phyloP scores from a whole-genome alignment of 2,888 invertebrate genomes.

The Drosophila paucipuncta region DNA sequence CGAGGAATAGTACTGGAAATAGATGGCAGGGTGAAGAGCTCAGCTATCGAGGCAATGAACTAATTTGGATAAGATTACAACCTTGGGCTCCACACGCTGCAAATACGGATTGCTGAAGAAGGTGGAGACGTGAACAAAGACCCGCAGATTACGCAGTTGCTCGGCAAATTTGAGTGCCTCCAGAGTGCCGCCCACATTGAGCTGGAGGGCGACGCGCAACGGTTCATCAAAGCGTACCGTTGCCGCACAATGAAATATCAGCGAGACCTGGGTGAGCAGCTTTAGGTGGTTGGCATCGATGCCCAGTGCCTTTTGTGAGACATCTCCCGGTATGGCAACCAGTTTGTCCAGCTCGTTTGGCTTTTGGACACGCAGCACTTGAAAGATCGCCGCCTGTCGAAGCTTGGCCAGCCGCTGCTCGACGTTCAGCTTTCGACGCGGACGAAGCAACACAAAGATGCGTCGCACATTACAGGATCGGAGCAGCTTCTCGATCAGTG shows the following conservation, averaged over 20 bases:
- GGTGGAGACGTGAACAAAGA: conserved; percentile 93
- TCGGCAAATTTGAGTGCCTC: conserved; percentile 88
- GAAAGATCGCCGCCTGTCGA: conserved; percentile 83
- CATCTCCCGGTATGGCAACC: conserved; percentile 78
- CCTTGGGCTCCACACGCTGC: conserved; percentile 89
- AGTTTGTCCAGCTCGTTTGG: conserved; percentile 76
- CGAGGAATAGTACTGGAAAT: conserved; percentile 69
- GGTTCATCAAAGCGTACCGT: conserved; percentile 93
- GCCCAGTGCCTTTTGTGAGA: conserved; percentile 66
- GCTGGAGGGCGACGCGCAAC: conserved; percentile 87
- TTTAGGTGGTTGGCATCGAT: conserved; percentile 54
- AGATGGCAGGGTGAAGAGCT: background rate
- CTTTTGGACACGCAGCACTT: conserved; percentile 62
- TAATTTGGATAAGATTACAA: conserved; percentile 74
- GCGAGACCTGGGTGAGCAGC: conserved; percentile 86
- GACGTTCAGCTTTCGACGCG: conserved; percentile 88
- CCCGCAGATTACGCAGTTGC: conserved; percentile 86
- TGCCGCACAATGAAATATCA: conserved; percentile 92
- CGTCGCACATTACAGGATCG: conserved; percentile 91
- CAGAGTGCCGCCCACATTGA: conserved; percentile 89
- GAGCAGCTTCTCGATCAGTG: conserved; percentile 93
- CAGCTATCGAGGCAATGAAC: background rate
- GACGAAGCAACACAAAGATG: conserved; percentile 91
- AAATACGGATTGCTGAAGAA: conserved; percentile 94
- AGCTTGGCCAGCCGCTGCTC: conserved; percentile 89